Evolutionary conservation across 2,113 vertebrate genomes (phyloP), one percentile per base, ranked within the genome.

Genomic region (Daubentonia madagascariensis): DNA sequence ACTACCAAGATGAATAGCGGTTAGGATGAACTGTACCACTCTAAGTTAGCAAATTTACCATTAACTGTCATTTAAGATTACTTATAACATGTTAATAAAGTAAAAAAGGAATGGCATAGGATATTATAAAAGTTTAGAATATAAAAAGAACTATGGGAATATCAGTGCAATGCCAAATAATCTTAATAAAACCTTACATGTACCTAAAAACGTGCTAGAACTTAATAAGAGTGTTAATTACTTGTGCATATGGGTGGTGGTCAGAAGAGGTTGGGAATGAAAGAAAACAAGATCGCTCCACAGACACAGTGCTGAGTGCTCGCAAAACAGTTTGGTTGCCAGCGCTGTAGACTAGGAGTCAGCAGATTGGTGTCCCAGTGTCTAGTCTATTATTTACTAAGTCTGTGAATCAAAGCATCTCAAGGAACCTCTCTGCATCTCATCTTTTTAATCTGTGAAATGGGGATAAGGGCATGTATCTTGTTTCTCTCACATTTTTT

Each of bases 361-460:
- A 17, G 57, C 68, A 87, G n/a, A 12, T 0, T 0, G 10, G 23
- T 25, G 13, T 13, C 12, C 65, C 17, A 28, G 57, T 0, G 8
- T 30, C 18, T 22, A 45, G 1, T 4, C 32, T 22, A 5, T 0
- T 22, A 30, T 16, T 6, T 40, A 59, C 48, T 23, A n/a, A 28
- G 68, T 63, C 72, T 30, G 73, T 28, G 83, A 72, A 28, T 3
- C 6, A 4, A 92, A 70, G 14, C 2, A 57, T 43, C 54, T 80
- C 80, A 67, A 67, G 43, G 23, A 80, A 67, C 43, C 18, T 68
- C 20, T n/a, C 35, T 37, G 50, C 25, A 32, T 63, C 65, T 45
- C 63, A 72, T 13, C 22, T 16, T 37, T 54, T 73, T 12, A 23
- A 50, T 32, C 61, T 79, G 80, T 52, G 88, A 80, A 95, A 61